A percentile compares a stretch with the other conserved stretches of the same genome.
phyloP scores from a whole-genome alignment of 2,888 invertebrate genomes.

The Monopis laevigella region DNA sequence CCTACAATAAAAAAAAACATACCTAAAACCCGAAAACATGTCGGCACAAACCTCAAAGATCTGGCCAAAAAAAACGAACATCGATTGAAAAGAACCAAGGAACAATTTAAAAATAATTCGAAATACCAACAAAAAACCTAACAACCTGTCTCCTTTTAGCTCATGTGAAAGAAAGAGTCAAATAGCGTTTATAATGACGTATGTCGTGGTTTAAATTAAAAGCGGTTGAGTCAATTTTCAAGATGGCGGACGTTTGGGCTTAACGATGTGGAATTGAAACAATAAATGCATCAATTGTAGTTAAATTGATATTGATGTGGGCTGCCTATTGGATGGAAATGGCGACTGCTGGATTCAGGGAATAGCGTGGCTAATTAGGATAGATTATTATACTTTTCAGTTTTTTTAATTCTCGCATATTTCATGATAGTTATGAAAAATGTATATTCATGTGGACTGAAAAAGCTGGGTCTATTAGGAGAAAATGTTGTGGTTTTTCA shows the following conservation, averaged over 20 bases:
- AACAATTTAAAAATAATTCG: constrained; percentile 29
- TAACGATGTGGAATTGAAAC: background rate
- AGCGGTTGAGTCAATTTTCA: constrained; percentile 10
- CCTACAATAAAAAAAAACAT: constrained; percentile 11
- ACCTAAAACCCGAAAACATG: constrained; percentile 10
- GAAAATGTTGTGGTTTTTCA: no score
- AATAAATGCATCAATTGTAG: constrained; percentile 23
- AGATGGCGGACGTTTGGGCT: constrained; percentile 24
- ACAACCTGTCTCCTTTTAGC: constrained; percentile 21
- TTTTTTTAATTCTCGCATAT: no score
- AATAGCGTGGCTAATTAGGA: no score
- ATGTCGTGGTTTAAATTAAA: constrained; percentile 6
- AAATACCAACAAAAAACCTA: constrained; percentile 24
- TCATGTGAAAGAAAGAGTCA: constrained; percentile 23
- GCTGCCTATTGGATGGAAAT: constrained; percentile 9
- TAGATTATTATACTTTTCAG: no score
- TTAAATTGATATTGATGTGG: constrained; percentile 24
- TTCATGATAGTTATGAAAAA: no score
- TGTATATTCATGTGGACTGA: no score
- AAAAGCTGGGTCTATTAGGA: no score
- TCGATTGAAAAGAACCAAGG: constrained; percentile 23
- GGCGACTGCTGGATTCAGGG: no score
- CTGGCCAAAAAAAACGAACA: constrained; percentile 22
- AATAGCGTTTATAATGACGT: constrained; percentile 13
- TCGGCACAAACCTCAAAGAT: constrained; percentile 17